Evolutionary conservation across 2,113 vertebrate genomes (phyloP).

Genomic region (Macquaria ambigua): DNA sequence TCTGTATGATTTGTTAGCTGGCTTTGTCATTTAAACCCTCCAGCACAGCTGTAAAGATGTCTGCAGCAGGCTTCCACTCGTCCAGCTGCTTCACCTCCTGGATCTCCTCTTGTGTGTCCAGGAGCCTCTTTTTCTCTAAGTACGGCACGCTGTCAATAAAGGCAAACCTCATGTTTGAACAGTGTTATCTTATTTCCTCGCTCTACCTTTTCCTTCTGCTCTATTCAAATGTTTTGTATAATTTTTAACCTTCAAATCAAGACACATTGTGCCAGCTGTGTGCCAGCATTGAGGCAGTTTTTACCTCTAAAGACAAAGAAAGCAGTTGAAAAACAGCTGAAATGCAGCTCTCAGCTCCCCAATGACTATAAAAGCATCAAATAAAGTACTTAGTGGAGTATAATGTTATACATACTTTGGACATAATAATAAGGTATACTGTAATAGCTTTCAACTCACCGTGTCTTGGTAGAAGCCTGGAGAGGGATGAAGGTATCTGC

Average conservation of each 20-base stretch:
- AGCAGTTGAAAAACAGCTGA: background rate
- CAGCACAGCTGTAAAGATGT: conserved; percentile 26
- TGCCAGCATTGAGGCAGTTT: background rate
- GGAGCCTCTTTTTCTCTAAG: conserved; percentile 30
- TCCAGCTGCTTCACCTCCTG: conserved; percentile 49
- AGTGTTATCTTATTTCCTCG: background rate
- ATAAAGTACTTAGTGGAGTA: too few species aligned
- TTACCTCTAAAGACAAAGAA: background rate
- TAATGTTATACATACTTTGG: background rate
- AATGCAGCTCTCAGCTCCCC: too few species aligned
- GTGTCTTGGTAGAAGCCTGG: background rate
- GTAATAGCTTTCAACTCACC: conserved; percentile 2
- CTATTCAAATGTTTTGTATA: background rate
- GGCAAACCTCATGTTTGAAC: too few species aligned
- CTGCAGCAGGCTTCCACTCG: conserved; percentile 45
- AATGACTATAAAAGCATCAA: background rate
- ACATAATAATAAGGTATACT: background rate
- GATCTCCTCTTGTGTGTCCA: conserved; percentile 39
- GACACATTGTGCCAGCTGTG: background rate
- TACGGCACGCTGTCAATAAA: conserved; percentile 18
- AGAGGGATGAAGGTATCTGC: conserved; percentile 29
- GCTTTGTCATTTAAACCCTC: background rate
- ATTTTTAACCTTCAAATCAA: background rate
- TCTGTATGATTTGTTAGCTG: background rate
- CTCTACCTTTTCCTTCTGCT: too few species aligned